Conservation (phyloP, 1,140 invertebrate genomes). For the Leptonema lineaticorne region DNA sequence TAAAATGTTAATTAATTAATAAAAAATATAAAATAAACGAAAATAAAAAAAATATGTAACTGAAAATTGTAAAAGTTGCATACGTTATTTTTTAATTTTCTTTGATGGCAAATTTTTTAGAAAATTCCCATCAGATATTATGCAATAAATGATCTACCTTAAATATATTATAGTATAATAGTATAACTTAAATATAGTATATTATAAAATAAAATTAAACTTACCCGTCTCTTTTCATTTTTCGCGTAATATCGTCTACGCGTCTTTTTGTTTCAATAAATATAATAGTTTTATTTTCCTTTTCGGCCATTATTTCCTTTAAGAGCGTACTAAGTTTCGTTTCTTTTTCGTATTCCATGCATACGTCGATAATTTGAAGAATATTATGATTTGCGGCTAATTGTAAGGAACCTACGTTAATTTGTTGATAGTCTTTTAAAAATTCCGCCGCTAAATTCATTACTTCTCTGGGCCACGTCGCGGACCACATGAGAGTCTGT, state of each 20-base stretch:
- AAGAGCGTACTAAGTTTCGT: slow-evolving; percentile 73
- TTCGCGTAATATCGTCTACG: slow-evolving; percentile 84
- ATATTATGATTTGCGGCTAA: slow-evolving; percentile 92
- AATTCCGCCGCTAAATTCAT: slow-evolving; percentile 85
- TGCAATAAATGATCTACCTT: too few relatives aligned
- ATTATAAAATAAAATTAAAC: slow-evolving; percentile 24
- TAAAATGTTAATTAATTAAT: too few relatives aligned
- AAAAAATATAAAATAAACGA: too few relatives aligned
- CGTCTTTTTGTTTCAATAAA: slow-evolving; percentile 91
- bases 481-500: slow-evolving; percentile 85
- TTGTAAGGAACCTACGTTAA: slow-evolving; percentile 86
- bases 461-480: slow-evolving; percentile 94
- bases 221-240: slow-evolving; percentile 81
- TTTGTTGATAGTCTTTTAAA: slow-evolving; percentile 81
- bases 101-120: too few relatives aligned
- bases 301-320: slow-evolving; percentile 82
- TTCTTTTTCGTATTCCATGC: slow-evolving; percentile 79
- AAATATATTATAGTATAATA: too few relatives aligned
- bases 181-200: too few relatives aligned
- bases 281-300: slow-evolving; percentile 87
- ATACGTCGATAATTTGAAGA: slow-evolving; percentile 87
- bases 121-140: too few relatives aligned
- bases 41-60: too few relatives aligned
- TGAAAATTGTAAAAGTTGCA: too few relatives aligned
- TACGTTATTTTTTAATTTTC: too few relatives aligned